These are phyloP conservation scores for Amphipoea lucens DNA, from an alignment of 2,888 invertebrate species.

Conservation along the genomic window DNA sequence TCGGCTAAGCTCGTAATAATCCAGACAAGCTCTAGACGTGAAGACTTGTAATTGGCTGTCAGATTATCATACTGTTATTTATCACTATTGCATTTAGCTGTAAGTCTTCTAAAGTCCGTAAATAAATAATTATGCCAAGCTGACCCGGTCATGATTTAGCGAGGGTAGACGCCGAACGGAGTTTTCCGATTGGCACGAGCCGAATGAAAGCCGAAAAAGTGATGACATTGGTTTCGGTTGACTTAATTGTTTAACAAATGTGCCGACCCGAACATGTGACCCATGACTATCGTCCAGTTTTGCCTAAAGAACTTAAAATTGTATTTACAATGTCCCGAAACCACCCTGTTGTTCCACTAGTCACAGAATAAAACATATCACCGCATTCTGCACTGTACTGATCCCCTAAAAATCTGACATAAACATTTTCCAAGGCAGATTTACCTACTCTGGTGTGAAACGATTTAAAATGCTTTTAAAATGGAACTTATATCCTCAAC, in stretches of 20 bases:
- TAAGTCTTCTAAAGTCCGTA: too few relatives aligned
- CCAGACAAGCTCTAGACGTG: too few relatives aligned
- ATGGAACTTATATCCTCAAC: slow-evolving; percentile 39
- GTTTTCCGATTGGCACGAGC: neutral
- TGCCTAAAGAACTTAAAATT: neutral
- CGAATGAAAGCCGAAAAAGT: too few relatives aligned
- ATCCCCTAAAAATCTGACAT: neutral
- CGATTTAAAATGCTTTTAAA: slow-evolving; percentile 45
- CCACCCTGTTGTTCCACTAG: neutral
- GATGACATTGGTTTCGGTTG: too few relatives aligned
- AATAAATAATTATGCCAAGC: too few relatives aligned
- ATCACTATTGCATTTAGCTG: too few relatives aligned
- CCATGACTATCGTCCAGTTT: neutral
- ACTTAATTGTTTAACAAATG: too few relatives aligned
- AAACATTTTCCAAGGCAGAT: slow-evolving; percentile 9
- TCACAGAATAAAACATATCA: neutral
- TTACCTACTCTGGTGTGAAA: slow-evolving; percentile 23
- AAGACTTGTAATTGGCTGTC: too few relatives aligned
- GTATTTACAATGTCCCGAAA: too few relatives aligned
- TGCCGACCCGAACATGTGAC: too few relatives aligned
- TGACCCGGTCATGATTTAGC: neutral
- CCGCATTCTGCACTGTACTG: neutral
- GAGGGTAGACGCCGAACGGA: neutral
- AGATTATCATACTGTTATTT: too few relatives aligned
- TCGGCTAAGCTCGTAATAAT: too few relatives aligned